Conservation (phyloP, 2,888 invertebrate species). For the Diarsia mendica region DNA sequence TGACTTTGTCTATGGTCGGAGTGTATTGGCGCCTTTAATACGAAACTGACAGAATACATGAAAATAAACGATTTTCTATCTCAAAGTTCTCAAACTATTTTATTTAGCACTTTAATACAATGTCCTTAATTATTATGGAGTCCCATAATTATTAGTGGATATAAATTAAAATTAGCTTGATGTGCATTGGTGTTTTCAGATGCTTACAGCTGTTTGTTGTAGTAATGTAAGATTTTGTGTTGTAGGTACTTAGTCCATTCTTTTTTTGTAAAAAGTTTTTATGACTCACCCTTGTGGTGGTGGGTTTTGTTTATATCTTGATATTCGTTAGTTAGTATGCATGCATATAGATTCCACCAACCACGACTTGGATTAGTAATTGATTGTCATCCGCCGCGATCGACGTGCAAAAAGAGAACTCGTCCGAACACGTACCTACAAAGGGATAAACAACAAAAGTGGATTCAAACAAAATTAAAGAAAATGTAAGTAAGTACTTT, state of each 20-base stretch:
- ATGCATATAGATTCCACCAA: slow-evolving; percentile 33
- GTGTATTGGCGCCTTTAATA: slow-evolving; percentile 31
- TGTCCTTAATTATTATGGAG: not conserved
- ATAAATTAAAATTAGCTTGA: slow-evolving; percentile 14
- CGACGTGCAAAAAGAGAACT: slow-evolving; percentile 8
- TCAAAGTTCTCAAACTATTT: not conserved
- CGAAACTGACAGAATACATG: slow-evolving; percentile 21
- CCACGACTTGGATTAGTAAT: slow-evolving; percentile 10
- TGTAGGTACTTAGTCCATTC: not conserved
- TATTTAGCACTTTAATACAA: not conserved
- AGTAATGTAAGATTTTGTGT: not conserved
- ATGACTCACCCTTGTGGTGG: slow-evolving; percentile 32
- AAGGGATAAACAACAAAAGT: not conserved
- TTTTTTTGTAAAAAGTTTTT: not conserved
- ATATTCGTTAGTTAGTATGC: slow-evolving; percentile 32
- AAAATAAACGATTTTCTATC: not conserved
- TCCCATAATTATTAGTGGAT: not conserved
- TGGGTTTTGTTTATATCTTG: slow-evolving; percentile 20
- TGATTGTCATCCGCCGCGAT: slow-evolving; percentile 1
- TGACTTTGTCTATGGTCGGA: slow-evolving; percentile 2
- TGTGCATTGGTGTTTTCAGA: not conserved
- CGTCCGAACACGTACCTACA: slow-evolving; percentile 2
- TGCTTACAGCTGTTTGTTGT: slow-evolving; percentile 18
- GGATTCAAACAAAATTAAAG: not conserved
- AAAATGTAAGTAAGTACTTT: slow-evolving; percentile 32